Percentiles rank a stretch among this genome's conserved stretches.
These are phyloP conservation scores for Drosophila putrida DNA, from an alignment of 2,888 invertebrate genomes.

Conservation along the genomic window DNA sequence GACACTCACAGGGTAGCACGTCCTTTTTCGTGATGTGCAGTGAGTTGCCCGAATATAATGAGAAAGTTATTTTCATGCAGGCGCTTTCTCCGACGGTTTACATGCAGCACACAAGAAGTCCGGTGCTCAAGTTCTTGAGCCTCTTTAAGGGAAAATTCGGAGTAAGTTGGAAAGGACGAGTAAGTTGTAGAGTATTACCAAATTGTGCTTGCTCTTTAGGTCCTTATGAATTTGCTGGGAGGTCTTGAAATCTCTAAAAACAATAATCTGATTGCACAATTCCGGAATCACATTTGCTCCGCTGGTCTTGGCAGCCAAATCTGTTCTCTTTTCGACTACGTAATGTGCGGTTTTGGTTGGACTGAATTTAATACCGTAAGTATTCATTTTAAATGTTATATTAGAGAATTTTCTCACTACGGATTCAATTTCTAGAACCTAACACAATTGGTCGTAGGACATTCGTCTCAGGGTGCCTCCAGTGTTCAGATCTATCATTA, in stretches of 20 bases:
- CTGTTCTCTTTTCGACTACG: slow-evolving; percentile 53
- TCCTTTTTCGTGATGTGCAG: slow-evolving; percentile 64
- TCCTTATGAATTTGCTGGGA: slow-evolving; percentile 48
- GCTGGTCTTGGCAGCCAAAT: slow-evolving; percentile 14
- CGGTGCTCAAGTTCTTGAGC: slow-evolving; percentile 43
- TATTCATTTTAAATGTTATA: not conserved
- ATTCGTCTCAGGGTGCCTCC: slow-evolving; percentile 86
- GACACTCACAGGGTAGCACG: slow-evolving; percentile 62
- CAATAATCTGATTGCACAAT: slow-evolving; percentile 43
- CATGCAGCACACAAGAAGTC: slow-evolving; percentile 37
- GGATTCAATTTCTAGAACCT: slow-evolving; percentile 84
- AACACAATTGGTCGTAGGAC: slow-evolving; percentile 87
- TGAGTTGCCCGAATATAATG: slow-evolving; percentile 24
- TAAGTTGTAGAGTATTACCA: not conserved
- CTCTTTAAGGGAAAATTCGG: slow-evolving; percentile 28
- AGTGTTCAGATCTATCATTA: slow-evolving; percentile 86
- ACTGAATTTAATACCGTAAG: slow-evolving; percentile 42
- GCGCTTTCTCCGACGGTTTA: slow-evolving; percentile 60
- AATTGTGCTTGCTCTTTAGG: slow-evolving; percentile 16
- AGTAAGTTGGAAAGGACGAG: slow-evolving; percentile 29
- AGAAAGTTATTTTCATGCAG: slow-evolving; percentile 53
- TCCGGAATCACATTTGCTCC: slow-evolving; percentile 45
- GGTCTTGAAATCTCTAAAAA: slow-evolving; percentile 38
- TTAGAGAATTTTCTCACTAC: not conserved
- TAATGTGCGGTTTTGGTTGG: slow-evolving; percentile 64